phyloP scores from a whole-genome alignment of 2,888 invertebrate genomes.

The Nymphalis c-album region DNA sequence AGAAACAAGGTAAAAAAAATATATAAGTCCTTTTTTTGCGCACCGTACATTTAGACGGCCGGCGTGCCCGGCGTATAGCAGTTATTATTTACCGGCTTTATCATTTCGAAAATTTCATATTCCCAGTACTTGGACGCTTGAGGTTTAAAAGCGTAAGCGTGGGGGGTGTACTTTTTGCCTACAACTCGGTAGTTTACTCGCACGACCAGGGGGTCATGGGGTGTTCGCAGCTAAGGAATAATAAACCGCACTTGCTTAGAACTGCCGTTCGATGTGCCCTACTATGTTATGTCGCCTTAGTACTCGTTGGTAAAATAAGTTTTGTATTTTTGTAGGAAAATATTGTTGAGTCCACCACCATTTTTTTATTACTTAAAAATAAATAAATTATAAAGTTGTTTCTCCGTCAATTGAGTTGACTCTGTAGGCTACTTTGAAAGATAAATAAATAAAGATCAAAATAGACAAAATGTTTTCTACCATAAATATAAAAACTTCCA shows the following conservation, averaged over 20 bases:
- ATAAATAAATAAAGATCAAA: too few relatives aligned
- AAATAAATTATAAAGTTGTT: too few relatives aligned
- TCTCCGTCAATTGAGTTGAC: too few relatives aligned
- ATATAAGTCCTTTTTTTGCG: constrained; percentile 42
- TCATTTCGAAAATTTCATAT: constrained; percentile 82
- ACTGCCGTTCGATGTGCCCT: constrained; percentile 45
- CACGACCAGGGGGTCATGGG: constrained; percentile 66
- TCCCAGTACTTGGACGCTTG: constrained; percentile 81
- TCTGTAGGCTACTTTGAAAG: too few relatives aligned
- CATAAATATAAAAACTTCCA: too few relatives aligned
- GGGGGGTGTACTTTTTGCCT: constrained; percentile 72
- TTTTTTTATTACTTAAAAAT: too few relatives aligned
- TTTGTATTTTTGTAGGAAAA: background rate
- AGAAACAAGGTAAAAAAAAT: background rate
- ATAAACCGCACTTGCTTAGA: constrained; percentile 72
- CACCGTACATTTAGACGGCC: constrained; percentile 57
- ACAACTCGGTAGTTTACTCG: constrained; percentile 69
- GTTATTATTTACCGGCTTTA: constrained; percentile 82
- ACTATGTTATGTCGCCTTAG: constrained; percentile 46
- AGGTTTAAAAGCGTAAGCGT: constrained; percentile 79
- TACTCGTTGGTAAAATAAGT: constrained; percentile 5
- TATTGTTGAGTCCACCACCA: background rate
- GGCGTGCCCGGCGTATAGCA: constrained; percentile 74
- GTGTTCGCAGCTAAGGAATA: constrained; percentile 72
- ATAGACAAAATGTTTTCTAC: too few relatives aligned